A percentile compares a stretch with the other conserved stretches of the same genome.
Evolutionary conservation across 2,888 invertebrate species (phyloP).

Genomic region (Ditula angustiorana): DNA sequence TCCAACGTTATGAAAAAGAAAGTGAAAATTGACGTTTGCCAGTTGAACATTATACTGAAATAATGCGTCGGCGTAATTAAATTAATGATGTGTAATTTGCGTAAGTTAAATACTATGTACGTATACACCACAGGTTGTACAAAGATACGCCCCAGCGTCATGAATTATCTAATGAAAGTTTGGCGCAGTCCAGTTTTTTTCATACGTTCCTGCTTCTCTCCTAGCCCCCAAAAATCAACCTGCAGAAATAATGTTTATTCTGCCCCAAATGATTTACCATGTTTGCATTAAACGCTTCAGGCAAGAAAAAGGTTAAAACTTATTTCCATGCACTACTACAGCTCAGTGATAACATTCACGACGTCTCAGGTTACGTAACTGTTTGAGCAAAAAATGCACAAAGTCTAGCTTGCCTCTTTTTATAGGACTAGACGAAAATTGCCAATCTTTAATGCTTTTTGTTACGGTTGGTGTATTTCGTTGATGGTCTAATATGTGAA

Average conservation of each 20-base stretch:
- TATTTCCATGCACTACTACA: slow-evolving; percentile 54
- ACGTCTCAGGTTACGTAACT: slow-evolving; percentile 51
- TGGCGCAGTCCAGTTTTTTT: no score
- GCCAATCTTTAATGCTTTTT: neutral
- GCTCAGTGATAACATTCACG: slow-evolving; percentile 57
- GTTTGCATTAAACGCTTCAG: slow-evolving; percentile 23
- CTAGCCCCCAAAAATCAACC: neutral
- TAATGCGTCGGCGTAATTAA: slow-evolving; percentile 15
- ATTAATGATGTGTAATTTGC: slow-evolving; percentile 2
- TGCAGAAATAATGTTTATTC: neutral
- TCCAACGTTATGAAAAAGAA: slow-evolving; percentile 10
- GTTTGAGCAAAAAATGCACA: slow-evolving; percentile 31
- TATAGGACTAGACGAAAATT: neutral
- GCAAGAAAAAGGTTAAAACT: slow-evolving; percentile 45
- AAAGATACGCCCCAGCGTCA: no score
- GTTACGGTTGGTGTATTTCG: neutral
- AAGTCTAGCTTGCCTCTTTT: slow-evolving; percentile 16
- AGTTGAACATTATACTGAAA: slow-evolving; percentile 12
- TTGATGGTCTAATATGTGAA: neutral
- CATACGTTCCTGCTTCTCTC: no score
- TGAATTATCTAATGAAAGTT: no score
- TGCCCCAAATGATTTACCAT: neutral
- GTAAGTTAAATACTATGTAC: neutral
- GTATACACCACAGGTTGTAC: neutral
- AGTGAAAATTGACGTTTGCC: slow-evolving; percentile 21